Base-by-base conservation (phyloP, 2,888 invertebrate genomes). In the Lordiphosa andalusiaca region DNA sequence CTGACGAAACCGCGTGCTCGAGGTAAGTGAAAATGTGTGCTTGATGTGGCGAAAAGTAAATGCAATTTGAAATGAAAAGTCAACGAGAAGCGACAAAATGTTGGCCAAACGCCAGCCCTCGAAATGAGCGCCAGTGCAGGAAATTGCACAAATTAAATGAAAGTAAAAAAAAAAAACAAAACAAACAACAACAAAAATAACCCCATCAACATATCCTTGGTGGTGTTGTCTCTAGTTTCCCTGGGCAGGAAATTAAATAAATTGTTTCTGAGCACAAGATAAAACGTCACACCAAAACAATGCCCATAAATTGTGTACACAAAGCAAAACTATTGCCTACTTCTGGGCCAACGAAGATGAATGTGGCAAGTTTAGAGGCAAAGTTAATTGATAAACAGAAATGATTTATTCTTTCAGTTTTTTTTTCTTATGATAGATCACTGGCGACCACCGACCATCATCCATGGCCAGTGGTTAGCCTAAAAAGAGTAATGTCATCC, bases 1-100 rank as follows among this genome's bases (percentile, higher is more conserved):
- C 91, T 96, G 65, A 94, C 95, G 21, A 96, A 96, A 86, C 94
- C 95, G 0, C 92, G 96, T 71, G 97, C 98, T 0, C 92, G 95
- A 93, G 98, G 98, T 97, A 89, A 91, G 92, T 87, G 56, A 60
- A 49, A 51, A 47, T 54, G 52, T 33, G 49, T 53, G 30, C 58
- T 68, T 41, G 54, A 71, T 69, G 52, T 56, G 25, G 38, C 39
- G 50, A 49, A 13, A 47, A 38, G 33, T 53, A 23, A 53, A 52
- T 55, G 54, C 53, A 42, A 6, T 25, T 25, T 25, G 6, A 25
- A 25, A 25, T 7, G 25, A 25, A 25, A 25, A 2, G 13, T 67
- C 30, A 13, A 19, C 16, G 9, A 10, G 33, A 38, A 16, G 16
- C 37, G 23, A 9, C 25, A 25, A 44, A 35, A 25, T 36, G 37